A percentile compares a stretch with the other conserved stretches of the same genome.
phyloP scores from a whole-genome alignment of 2,113 vertebrate genomes.

The Leuciscus idus region DNA sequence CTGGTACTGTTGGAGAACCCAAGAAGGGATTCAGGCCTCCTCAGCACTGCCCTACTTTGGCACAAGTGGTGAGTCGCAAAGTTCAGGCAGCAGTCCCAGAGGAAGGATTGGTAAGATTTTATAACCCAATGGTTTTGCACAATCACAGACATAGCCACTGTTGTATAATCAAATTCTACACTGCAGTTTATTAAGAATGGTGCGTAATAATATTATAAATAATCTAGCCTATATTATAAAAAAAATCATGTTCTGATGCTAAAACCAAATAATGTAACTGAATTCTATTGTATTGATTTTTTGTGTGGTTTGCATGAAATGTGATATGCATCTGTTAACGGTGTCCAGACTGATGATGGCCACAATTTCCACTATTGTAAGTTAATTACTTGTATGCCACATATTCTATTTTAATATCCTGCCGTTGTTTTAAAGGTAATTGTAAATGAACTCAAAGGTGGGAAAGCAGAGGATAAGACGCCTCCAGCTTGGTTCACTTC shows the following conservation, averaged over 20 bases:
- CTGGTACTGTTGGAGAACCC: slow-evolving; percentile 67
- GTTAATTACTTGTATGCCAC: background rate
- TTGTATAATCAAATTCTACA: background rate
- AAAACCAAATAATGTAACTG: background rate
- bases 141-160: slow-evolving; percentile 9
- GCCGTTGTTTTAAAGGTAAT: slow-evolving; percentile 64
- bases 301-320: background rate
- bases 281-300: background rate
- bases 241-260: background rate
- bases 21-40: slow-evolving; percentile 77
- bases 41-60: slow-evolving; percentile 73
- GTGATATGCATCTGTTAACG: background rate
- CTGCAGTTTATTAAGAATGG: background rate
- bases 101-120: slow-evolving; percentile 71
- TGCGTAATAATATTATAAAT: background rate
- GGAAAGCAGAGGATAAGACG: slow-evolving; percentile 79
- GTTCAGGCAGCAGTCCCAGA: slow-evolving; percentile 74
- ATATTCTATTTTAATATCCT: background rate
- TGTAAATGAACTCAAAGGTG: slow-evolving; percentile 74
- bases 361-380: background rate
- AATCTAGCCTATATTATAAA: background rate
- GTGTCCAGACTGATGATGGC: background rate
- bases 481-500: slow-evolving; percentile 96
- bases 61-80: slow-evolving; percentile 76
- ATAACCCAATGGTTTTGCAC: slow-evolving; percentile 22